Evolutionary conservation across 1,140 invertebrate species (phyloP), one percentile per base, ranked within the genome.

Genomic region (Trinorchestia longiramus): DNA sequence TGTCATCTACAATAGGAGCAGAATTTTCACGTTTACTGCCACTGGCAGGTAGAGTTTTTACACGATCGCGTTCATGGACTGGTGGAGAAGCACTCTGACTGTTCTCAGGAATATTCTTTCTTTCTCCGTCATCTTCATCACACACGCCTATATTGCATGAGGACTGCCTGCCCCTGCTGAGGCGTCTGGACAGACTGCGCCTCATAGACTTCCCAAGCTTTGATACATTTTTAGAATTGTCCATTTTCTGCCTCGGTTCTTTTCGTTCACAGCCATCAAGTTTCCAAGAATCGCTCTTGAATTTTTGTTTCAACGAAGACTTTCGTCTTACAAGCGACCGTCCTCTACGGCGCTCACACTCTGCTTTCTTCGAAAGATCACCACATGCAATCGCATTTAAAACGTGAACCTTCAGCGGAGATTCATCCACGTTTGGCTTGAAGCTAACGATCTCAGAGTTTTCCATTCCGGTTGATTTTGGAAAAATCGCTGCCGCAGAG

Each of bases 271-370:
- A 43, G 41, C 43, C 41, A 42, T 94, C 92, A 40, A 94, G 44
- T 43, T 43, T 94, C 44, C 43, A 4, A 28, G 92, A 94, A 45
- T 94, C 92, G 40, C 92, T 47, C 44, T 94, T 94, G n/a, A 43
- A 15, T 43, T 94, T 94, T 47, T 40, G 41, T 94, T 47, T 44
- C 4, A 94, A 47, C 28, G 92, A 45, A 17, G 92, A 94, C 47
- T 94, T 94, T 40, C 92, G 6, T 94, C 92, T 94, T 47, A 94
- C 44, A 45, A 94, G 92, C 6, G 43, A n/a, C 47, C 92, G 41
- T 0, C 92, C 44, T 94, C 92, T 94, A 45, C 43, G n/a, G n/a
- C n/a, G 92, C 43, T 40, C 92, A 44, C 40, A 45, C 11, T 44
- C 92, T 23, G 1, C 44, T 94, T 94, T 94, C 41, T 94, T 40